A percentile compares a stretch with the other conserved stretches of the same genome.
Evolutionary conservation across 2,797 vertebrate genomes (phyloP).

Genomic region (Hippoglossus hippoglossus): DNA sequence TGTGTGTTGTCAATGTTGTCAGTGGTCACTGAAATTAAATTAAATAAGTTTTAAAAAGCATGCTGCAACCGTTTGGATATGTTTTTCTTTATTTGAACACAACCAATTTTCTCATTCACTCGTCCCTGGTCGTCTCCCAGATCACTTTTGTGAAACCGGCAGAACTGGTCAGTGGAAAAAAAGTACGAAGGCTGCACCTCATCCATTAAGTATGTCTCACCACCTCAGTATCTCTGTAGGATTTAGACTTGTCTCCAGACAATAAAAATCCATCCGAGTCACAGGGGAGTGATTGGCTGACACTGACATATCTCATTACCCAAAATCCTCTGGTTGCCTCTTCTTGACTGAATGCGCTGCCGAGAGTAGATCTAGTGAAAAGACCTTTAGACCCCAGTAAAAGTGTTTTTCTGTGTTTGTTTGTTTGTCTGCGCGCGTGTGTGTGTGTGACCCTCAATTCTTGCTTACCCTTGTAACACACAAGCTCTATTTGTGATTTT

Average conservation of each 20-base stretch:
- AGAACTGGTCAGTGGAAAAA: not conserved
- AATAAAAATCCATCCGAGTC: conserved; percentile 44
- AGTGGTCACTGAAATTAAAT: too few species aligned
- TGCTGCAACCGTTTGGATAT: too few species aligned
- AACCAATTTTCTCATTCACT: too few species aligned
- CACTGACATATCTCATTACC: conserved; percentile 68
- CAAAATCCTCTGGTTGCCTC: conserved; percentile 53
- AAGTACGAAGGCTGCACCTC: conserved; percentile 3
- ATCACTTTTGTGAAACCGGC: not conserved
- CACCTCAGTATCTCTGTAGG: conserved; percentile 31
- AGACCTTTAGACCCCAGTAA: conserved; percentile 26
- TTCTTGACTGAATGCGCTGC: conserved; percentile 46
- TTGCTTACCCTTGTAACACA: not conserved
- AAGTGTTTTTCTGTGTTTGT: not conserved
- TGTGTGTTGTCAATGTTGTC: too few species aligned
- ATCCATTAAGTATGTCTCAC: conserved; percentile 31
- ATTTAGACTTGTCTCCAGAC: conserved; percentile 49
- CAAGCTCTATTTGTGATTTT: not conserved
- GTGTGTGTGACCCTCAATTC: conserved; percentile 6
- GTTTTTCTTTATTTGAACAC: too few species aligned
- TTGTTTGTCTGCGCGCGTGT: conserved; percentile 10
- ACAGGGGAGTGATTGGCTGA: conserved; percentile 63
- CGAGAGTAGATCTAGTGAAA: conserved; percentile 49
- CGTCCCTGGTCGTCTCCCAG: too few species aligned
- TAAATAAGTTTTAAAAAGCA: too few species aligned